Percentiles rank a stretch among this genome's conserved stretches.
Evolutionary conservation across 2,888 invertebrate genomes (phyloP).

Genomic region (Leptinotarsa rubiginosa): DNA sequence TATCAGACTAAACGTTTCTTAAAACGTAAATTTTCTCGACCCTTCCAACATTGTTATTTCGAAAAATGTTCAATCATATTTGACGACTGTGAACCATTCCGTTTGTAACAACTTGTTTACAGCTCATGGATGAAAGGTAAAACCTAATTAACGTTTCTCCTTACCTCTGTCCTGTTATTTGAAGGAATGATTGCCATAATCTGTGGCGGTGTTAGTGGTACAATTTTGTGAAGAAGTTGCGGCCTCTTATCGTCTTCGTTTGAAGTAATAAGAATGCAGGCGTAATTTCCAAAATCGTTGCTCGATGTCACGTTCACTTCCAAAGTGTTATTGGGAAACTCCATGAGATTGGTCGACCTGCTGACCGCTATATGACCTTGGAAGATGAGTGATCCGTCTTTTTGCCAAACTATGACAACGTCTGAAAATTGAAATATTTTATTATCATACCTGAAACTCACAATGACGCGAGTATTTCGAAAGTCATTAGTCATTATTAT

Average conservation of each 20-base stretch:
- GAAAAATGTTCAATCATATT: no score
- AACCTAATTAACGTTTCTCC: constrained; percentile 25
- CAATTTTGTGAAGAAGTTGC: constrained; percentile 54
- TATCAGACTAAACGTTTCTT: no score
- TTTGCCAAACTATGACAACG: constrained; percentile 53
- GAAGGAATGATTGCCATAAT: constrained; percentile 55
- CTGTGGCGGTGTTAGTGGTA: constrained; percentile 47
- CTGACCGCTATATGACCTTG: constrained; percentile 49
- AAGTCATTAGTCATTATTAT: no score
- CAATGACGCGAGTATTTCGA: background rate
- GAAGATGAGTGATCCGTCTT: constrained; percentile 46
- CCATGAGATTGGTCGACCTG: constrained; percentile 46
- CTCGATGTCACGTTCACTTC: constrained; percentile 41
- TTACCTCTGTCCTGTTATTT: constrained; percentile 52
- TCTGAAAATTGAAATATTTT: constrained; percentile 33
- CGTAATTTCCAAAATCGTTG: constrained; percentile 57
- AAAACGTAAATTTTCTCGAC: no score
- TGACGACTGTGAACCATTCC: no score
- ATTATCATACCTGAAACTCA: background rate
- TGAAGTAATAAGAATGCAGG: constrained; percentile 53
- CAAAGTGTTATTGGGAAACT: constrained; percentile 45
- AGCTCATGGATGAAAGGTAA: background rate
- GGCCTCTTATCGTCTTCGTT: constrained; percentile 43
- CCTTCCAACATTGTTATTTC: no score
- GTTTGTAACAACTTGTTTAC: no score